phyloP scores from a whole-genome alignment of 1,140 invertebrate species.

The Xylocopa sonorina region DNA sequence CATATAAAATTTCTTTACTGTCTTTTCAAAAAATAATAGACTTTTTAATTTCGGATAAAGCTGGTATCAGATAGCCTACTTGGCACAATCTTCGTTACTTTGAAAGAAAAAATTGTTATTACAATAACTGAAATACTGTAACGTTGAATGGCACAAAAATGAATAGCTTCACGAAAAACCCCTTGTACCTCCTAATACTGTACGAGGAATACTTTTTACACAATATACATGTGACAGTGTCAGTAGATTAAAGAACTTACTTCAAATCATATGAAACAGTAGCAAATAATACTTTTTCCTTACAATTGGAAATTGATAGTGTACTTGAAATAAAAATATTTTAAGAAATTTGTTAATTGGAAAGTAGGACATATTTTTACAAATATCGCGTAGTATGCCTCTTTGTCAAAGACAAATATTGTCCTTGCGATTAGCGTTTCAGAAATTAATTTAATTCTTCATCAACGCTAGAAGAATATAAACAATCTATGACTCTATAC shows the following conservation, averaged over 20 bases:
- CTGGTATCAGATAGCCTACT: constrained; percentile 36
- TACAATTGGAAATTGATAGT: background rate
- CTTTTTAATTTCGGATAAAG: constrained; percentile 48
- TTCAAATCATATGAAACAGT: background rate
- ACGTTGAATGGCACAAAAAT: background rate
- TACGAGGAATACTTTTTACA: background rate
- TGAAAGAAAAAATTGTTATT: background rate
- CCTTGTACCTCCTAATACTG: background rate
- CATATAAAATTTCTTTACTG: background rate
- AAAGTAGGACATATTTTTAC: constrained; percentile 14
- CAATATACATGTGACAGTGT: background rate
- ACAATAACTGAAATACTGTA: background rate
- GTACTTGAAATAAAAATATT: background rate
- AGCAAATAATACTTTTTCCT: background rate
- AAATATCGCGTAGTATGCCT: background rate
- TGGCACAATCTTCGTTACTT: constrained; percentile 9
- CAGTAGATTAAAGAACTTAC: background rate
- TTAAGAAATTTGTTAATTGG: background rate
- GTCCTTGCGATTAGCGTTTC: background rate
- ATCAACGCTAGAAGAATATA: background rate
- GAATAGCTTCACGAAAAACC: background rate
- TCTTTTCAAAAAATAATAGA: background rate
- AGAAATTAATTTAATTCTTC: background rate
- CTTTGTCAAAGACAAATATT: background rate
- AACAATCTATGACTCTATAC: constrained; percentile 2